phyloP scores from a whole-genome alignment of 2,797 vertebrate genomes.

The Hyperoplus lanceolatus region DNA sequence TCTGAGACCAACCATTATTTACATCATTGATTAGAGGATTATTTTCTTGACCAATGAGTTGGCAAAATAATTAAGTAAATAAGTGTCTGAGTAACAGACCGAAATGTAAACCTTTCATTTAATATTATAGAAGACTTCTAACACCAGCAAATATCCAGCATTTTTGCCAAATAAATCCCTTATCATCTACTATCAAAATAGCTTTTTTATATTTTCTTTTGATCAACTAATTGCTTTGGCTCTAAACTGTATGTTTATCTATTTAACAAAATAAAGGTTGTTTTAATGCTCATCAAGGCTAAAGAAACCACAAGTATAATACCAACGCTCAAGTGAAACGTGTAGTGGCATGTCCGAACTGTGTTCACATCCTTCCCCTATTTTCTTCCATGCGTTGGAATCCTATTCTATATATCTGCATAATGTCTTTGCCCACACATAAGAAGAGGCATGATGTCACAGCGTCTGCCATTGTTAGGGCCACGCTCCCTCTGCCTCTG shows the following conservation, averaged over 20 bases:
- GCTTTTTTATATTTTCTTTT: no score
- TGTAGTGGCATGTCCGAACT: background rate
- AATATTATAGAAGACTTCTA: background rate
- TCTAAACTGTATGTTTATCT: background rate
- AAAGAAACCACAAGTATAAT: background rate
- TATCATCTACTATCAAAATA: no score
- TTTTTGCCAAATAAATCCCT: background rate
- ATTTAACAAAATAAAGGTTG: background rate
- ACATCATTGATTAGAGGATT: background rate
- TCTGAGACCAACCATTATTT: background rate
- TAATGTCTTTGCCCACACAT: conserved; percentile 38
- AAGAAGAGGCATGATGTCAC: conserved; percentile 76
- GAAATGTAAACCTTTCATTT: background rate
- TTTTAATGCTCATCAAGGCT: background rate
- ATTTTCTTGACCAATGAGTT: background rate
- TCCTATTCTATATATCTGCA: conserved; percentile 60
- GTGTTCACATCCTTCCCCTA: background rate
- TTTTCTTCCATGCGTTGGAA: conserved; percentile 76
- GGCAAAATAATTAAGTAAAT: no score
- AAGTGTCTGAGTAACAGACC: background rate
- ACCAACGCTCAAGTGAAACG: conserved; percentile 1
- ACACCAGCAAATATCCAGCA: background rate
- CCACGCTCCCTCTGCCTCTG: conserved; percentile 70
- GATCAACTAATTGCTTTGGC: background rate
- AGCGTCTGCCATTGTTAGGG: conserved; percentile 72